A percentile compares a stretch with the other conserved stretches of the same genome.
These are phyloP conservation scores for Hirtodrosophila trivittata DNA, from an alignment of 2,888 invertebrate species.

Conservation along the genomic window DNA sequence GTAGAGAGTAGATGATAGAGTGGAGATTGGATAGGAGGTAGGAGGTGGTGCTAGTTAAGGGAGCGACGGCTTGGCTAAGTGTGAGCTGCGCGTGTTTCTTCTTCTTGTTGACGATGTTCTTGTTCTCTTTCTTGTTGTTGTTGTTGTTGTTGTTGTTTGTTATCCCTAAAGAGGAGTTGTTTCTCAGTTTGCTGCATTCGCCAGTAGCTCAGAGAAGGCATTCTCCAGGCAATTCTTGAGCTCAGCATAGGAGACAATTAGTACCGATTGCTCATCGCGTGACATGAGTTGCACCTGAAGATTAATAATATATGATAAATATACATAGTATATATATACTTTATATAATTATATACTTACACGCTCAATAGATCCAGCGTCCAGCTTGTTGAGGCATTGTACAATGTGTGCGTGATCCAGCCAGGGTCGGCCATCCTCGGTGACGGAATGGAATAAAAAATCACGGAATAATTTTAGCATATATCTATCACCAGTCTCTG, in stretches of 20 bases:
- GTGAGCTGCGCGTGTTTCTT: slow-evolving; percentile 67
- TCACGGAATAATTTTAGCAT: slow-evolving; percentile 99
- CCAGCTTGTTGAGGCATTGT: slow-evolving; percentile 96
- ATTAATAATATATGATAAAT: too few species aligned
- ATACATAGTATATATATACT: not conserved
- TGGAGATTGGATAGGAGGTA: not conserved
- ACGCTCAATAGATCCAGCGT: slow-evolving; percentile 91
- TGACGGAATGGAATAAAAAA: slow-evolving; percentile 97
- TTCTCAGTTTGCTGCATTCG: slow-evolving; percentile 81
- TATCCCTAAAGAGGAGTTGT: slow-evolving; percentile 32
- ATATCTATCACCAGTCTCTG: slow-evolving; percentile 99
- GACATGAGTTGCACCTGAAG: slow-evolving; percentile 95
- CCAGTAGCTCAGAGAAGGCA: slow-evolving; percentile 92
- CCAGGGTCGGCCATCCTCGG: slow-evolving; percentile 96
- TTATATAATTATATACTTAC: slow-evolving; percentile 84
- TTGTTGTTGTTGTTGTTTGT: slow-evolving; percentile 30
- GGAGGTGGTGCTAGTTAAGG: slow-evolving; percentile 15
- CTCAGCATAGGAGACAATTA: slow-evolving; percentile 97
- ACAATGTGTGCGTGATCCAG: slow-evolving; percentile 97
- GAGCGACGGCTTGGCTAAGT: slow-evolving; percentile 25
- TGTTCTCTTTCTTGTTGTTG: slow-evolving; percentile 47
- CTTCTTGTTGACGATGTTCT: slow-evolving; percentile 8
- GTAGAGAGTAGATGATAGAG: not conserved
- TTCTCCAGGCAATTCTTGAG: slow-evolving; percentile 97
- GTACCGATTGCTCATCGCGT: slow-evolving; percentile 97